Conservation (phyloP, 2,888 invertebrate species). For the Chaetogeoica ovagalla region DNA sequence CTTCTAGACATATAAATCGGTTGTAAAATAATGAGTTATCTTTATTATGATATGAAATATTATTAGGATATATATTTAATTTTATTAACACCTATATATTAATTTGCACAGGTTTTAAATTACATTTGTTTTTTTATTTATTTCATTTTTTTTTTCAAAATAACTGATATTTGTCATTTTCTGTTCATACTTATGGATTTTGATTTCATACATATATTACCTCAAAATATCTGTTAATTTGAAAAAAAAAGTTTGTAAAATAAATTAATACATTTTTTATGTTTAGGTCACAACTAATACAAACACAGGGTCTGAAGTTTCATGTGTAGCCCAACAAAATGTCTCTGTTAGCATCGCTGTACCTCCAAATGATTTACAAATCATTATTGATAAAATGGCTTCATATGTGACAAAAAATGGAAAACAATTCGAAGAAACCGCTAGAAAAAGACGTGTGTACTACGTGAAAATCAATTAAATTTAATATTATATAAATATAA, state of each 20-base stretch:
- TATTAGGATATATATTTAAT: no score
- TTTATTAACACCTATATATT: no score
- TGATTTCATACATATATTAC: no score
- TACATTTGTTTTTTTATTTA: no score
- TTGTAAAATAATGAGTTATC: no score
- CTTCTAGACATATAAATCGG: no score
- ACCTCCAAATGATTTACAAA: slow-evolving; percentile 80
- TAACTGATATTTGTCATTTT: no score
- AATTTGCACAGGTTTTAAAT: no score
- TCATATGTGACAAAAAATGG: slow-evolving; percentile 95
- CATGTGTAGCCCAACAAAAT: slow-evolving; percentile 22
- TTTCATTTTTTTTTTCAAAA: no score
- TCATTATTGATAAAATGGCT: slow-evolving; percentile 95
- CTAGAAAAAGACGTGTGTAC: slow-evolving; percentile 69
- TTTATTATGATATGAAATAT: no score
- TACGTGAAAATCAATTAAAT: neutral
- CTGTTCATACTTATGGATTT: no score
- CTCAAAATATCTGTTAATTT: no score
- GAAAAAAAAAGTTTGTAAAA: neutral
- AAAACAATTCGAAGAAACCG: slow-evolving; percentile 85
- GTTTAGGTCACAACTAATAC: neutral
- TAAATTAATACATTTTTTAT: neutral
- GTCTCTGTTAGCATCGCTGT: slow-evolving; percentile 57
- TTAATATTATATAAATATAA: neutral
- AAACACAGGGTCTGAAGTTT: neutral